Evolutionary conservation across 1,140 invertebrate genomes (phyloP), one percentile per base, ranked within the genome.

Genomic region (Ceratosolen fusciceps): DNA sequence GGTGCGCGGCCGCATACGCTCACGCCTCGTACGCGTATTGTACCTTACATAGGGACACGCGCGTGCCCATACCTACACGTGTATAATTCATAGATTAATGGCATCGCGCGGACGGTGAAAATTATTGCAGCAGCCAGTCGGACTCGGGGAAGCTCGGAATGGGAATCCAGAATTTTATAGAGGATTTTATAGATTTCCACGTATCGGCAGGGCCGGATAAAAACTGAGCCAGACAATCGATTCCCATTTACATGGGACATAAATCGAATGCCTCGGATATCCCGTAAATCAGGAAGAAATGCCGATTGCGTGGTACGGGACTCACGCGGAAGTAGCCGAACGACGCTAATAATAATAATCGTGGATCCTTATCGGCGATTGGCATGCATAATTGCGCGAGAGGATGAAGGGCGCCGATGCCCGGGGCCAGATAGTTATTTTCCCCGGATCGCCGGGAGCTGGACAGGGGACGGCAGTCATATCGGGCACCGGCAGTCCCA

Each of bases 381-480:
- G n/a, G 43, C 12, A 75, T 49, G 39, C 21, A 39, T 58, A 65
- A 47, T 31, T 68, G 16, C 52, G 26, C 60, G 10, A 74, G 29
- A 24, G 72, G 31, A 56, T 31, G 9, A 56, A 68, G 34, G 54
- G 49, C 49, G 21, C 21, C 26, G 47, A 76, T 67, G 21, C 60
- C 54, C 60, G 74, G 21, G 16, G 14, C 19, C 16, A 26, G 49
- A 68, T 54, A 68, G 43, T 16, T 47, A 9, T 47, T 9, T 47
- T 47, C 43, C 43, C 8, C 43, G 8, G 43, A 9, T 47, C 43
- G 43, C 16, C n/a, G n/a, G n/a, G n/a, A n/a, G n/a, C n/a, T n/a
- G n/a, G n/a, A n/a, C n/a, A n/a, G n/a, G n/a, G n/a, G n/a, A n/a
- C n/a, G n/a, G n/a, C n/a, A n/a, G n/a, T n/a, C n/a, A n/a, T n/a